Percentiles rank a stretch among this genome's conserved stretches.
These are phyloP conservation scores for Drosophila kepulauana DNA, from an alignment of 1,140 invertebrate genomes.

Conservation along the genomic window DNA sequence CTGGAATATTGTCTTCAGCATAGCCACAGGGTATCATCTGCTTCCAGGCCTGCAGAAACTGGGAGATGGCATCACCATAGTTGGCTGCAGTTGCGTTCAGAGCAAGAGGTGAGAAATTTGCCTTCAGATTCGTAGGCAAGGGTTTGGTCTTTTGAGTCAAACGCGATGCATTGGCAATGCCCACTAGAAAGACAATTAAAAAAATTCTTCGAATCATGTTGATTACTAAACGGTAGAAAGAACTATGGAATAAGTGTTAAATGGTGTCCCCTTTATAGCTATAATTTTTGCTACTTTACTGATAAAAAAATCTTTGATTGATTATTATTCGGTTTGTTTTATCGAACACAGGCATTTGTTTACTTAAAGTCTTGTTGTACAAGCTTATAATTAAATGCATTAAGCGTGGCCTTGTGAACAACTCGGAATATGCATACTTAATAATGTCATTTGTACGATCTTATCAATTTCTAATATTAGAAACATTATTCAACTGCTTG, in stretches of 20 bases:
- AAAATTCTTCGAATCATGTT: slow-evolving; percentile 52
- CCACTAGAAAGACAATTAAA: slow-evolving; percentile 47
- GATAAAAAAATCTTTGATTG: slow-evolving; percentile 39
- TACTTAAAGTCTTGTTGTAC: not conserved
- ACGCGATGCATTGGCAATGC: slow-evolving; percentile 2
- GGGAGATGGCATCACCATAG: slow-evolving; percentile 44
- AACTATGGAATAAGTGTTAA: slow-evolving; percentile 8
- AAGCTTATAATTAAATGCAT: not conserved
- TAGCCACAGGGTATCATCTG: slow-evolving; percentile 69
- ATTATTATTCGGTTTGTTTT: slow-evolving; percentile 30
- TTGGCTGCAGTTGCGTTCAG: slow-evolving; percentile 26
- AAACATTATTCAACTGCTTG: too few relatives aligned
- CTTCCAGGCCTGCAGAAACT: slow-evolving; percentile 59
- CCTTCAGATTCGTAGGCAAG: too few relatives aligned
- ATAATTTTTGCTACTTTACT: not conserved
- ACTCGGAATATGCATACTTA: not conserved
- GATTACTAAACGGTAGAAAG: slow-evolving; percentile 11
- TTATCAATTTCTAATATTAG: too few relatives aligned
- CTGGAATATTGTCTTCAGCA: slow-evolving; percentile 43
- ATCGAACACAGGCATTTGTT: not conserved
- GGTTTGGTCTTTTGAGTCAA: too few relatives aligned
- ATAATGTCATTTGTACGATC: too few relatives aligned
- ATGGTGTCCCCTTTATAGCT: slow-evolving; percentile 42
- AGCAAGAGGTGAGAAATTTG: slow-evolving; percentile 25
- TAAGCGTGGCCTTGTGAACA: not conserved